Conservation (phyloP, 53 echinoderm and acorn worm species). For the Echinometra lucunter region DNA sequence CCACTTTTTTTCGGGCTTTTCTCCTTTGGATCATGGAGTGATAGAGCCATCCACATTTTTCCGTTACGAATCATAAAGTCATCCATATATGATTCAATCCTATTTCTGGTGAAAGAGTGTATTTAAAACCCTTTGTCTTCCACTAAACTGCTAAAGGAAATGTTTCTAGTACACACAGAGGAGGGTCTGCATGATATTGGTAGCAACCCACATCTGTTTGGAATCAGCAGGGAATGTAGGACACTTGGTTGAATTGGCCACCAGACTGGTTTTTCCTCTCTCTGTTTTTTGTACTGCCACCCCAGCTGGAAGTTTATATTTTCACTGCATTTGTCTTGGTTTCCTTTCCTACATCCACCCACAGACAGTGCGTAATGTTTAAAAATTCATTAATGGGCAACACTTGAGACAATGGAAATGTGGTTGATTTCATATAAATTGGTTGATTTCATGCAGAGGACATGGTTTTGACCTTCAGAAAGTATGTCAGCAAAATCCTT, state of each 20-base stretch:
- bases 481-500: background rate
- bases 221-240: constrained; percentile 8
- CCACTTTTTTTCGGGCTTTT: too few species aligned
- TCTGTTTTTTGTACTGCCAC: background rate
- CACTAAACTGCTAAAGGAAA: background rate
- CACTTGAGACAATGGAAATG: background rate
- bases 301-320: constrained; percentile 31
- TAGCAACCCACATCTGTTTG: constrained; percentile 26
- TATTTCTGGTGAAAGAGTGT: background rate
- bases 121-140: background rate
- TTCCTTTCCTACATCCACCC: background rate
- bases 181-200: background rate
- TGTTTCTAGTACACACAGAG: background rate
- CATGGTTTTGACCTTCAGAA: background rate
- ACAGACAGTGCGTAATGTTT: background rate
- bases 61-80: background rate
- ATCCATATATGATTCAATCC: background rate
- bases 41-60: too few species aligned
- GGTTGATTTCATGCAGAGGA: background rate
- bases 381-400: background rate
- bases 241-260: background rate
- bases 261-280: constrained; percentile 12
- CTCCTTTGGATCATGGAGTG: background rate
- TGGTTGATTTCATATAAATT: too few species aligned
- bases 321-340: background rate